Evolutionary conservation across 2,113 vertebrate species (phyloP), one percentile per base, ranked within the genome.

Genomic region (Penelope pileata): DNA sequence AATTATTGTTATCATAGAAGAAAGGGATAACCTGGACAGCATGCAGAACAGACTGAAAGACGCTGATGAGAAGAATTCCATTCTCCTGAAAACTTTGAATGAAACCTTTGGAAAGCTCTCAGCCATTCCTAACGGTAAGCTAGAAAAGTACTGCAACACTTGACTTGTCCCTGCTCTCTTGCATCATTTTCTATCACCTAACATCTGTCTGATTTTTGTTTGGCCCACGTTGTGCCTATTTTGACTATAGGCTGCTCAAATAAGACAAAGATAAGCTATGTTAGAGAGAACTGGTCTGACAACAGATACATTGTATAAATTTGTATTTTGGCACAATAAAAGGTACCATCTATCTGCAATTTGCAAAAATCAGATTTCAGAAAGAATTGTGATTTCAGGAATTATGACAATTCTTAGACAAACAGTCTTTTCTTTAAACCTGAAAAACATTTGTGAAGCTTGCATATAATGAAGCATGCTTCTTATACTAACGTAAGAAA

Each of bases 61-160:
- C 72, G 98, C 98, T 5, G 97, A 98, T 96, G 97, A 96, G 83
- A 99, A 98, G 96, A 99, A 98, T 83, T 98, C 97, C 82, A 96
- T 98, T 86, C 97, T 99, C 89, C 95, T 98, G 90, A 98, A 91
- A 97, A 96, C 97, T 83, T 94, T 99, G 96, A 99, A 99, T 76
- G 98, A 98, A 96, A 99, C 98, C 82, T 92, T 99, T 94, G 98
- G 97, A 90, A 99, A 98, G 69, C 97, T 99, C 84, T 97, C 97
- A 77, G 97, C 98, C 58, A 98, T 99, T 95, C 99, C 99, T 79
- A 98, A 98, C 0, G 99, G 99, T 99, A 98, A 97, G 97, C 68
- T 63, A 34, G n/a, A 88, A 67, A 42, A 85, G 16, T 59, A 15
- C 59, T 62, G 26, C 26, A 48, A 40, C 18, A 10, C 69, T 66